Percentiles rank a stretch among this genome's conserved stretches.
Evolutionary conservation across 2,113 vertebrate species (phyloP).

Genomic region (Emydocephalus ijimae): DNA sequence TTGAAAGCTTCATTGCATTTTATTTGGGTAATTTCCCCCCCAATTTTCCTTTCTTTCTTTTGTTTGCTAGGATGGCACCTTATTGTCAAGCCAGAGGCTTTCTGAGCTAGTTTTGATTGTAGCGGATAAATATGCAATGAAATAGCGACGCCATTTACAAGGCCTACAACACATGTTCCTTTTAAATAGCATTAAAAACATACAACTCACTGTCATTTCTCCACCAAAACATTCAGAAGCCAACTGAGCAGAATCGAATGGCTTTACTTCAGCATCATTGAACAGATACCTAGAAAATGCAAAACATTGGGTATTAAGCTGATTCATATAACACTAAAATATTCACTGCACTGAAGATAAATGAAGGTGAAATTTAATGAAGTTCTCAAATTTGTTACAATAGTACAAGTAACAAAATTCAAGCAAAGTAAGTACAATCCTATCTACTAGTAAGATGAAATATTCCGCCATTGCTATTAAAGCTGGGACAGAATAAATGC

Average conservation of each 20-base stretch:
- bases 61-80: not conserved
- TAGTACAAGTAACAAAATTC: not conserved
- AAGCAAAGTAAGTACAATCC: not conserved
- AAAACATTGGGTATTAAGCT: not conserved
- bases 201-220: conserved; percentile 90
- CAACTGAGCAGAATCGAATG: conserved; percentile 96
- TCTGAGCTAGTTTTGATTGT: not conserved
- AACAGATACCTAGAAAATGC: conserved; percentile 88
- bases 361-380: not conserved
- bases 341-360: not conserved
- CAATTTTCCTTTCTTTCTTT: not conserved
- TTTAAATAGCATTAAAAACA: not conserved
- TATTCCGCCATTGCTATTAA: not conserved
- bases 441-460: not conserved
- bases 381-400: not conserved
- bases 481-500: not conserved
- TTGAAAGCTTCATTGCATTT: not conserved
- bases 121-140: not conserved
- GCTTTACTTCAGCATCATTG: conserved; percentile 97
- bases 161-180: not conserved
- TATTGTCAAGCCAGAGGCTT: not conserved
- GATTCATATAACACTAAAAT: not conserved
- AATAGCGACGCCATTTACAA: not conserved
- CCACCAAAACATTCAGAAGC: conserved; percentile 98
- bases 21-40: not conserved